phyloP scores from a whole-genome alignment of 1,140 invertebrate species.

The Scaptomyza graminum region DNA sequence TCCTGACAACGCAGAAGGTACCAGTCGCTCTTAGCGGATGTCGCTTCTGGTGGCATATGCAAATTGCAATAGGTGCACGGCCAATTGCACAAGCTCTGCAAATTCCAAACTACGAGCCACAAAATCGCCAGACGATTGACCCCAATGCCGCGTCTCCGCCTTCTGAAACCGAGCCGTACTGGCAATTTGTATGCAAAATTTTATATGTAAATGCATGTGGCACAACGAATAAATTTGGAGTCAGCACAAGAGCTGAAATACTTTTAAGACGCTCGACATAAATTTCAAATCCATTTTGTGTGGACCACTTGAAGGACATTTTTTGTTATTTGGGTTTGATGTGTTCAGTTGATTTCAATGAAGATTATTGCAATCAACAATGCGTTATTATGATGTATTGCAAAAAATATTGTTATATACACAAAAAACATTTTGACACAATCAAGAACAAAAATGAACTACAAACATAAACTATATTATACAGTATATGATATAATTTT shows the following conservation, averaged over 20 bases:
- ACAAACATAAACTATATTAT: background rate
- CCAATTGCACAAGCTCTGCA: slow-evolving; percentile 51
- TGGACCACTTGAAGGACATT: slow-evolving; percentile 12
- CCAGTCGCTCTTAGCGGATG: slow-evolving; percentile 40
- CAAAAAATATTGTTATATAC: too few relatives aligned
- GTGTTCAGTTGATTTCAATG: background rate
- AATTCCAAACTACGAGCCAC: slow-evolving; percentile 28
- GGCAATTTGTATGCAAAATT: slow-evolving; percentile 77
- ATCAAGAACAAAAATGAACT: background rate
- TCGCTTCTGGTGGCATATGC: slow-evolving; percentile 54
- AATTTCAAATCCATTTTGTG: slow-evolving; percentile 35
- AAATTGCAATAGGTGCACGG: slow-evolving; percentile 57
- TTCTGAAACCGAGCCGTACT: slow-evolving; percentile 51
- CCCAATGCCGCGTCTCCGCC: slow-evolving; percentile 55
- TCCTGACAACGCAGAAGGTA: slow-evolving; percentile 17
- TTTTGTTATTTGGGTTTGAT: slow-evolving; percentile 3
- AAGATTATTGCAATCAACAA: background rate
- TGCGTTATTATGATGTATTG: too few relatives aligned
- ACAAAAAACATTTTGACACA: background rate
- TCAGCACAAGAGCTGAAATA: slow-evolving; percentile 23
- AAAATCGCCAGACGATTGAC: slow-evolving; percentile 69
- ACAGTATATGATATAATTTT: too few relatives aligned
- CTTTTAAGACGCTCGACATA: slow-evolving; percentile 42
- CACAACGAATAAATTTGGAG: slow-evolving; percentile 61
- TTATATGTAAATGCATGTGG: slow-evolving; percentile 70